Evolutionary conservation across 64 coral and sea anemone species (phyloP), one percentile per base, ranked within the genome.

Genomic region (Dendrophyllia cribrosa): DNA sequence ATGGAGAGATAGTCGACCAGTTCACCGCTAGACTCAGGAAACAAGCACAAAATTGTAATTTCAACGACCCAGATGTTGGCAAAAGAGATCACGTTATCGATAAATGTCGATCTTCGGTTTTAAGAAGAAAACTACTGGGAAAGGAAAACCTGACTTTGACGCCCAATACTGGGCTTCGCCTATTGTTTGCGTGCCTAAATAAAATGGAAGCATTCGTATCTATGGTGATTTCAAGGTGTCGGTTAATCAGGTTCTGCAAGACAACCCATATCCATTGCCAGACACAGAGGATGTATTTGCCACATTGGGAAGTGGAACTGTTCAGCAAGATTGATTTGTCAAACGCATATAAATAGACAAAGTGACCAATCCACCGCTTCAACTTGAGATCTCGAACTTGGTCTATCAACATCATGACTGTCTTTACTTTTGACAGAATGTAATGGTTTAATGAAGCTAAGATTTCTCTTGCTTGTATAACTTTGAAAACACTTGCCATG

Each of bases 31-130:
- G 58, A 49, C 55, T 89, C 52, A 2, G 2, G 52, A 55, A 55
- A 55, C 52, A 55, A 55, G 52, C 52, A 55, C 16, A 81, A 53
- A 12, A 62, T 50, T 55, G 63, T 67, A 82, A 78, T 76, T 62
- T 14, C 25, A 73, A 13, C 83, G 77, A 74, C 53, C 34, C 76
- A 25, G 58, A 73, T 25, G 20, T 52, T 9, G 77, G 83, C 66
- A 94, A 89, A 53, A 88, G 86, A 75, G 92, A 93, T 88, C 85
- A 88, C 50, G 85, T 94, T 13, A 94, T 94, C 70, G 92, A 94
- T 65, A 82, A 88, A 74, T 94, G 92, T 76, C 51, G 74, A 9
- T 84, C 77, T 58, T 74, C 85, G 10, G 24, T 16, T 6, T 53
- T 81, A 63, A 58, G 92, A 52, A 48, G 59, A 51, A 94, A 89